Base-by-base conservation (phyloP, 2,888 invertebrate species). In the Xanthia togata region DNA sequence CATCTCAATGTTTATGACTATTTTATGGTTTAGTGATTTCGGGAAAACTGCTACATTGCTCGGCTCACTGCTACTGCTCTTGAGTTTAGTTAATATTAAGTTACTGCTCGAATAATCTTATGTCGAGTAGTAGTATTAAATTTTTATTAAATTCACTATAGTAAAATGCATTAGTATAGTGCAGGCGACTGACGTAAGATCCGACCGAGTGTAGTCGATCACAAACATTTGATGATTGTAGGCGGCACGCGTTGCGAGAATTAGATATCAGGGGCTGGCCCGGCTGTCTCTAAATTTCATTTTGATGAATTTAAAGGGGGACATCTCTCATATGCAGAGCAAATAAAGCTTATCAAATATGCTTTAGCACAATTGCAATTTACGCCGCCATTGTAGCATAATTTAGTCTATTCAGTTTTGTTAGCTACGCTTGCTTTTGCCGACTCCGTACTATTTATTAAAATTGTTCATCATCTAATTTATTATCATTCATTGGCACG, bases 221-320 rank as follows among this genome's bases (percentile, higher is more conserved):
- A 35, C 57, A 72, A 62, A 65, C 64, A 53, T 69, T 70, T 70
- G 59, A 35, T 47, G 69, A 55, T 65, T 69, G 55, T 50, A 55
- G 26, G 53, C 23, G 38, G 69, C 35, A 50, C 17, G 53, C 60
- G 50, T 31, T 53, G 20, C 11, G 50, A 72, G 47, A 72, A 65
- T 79, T 67, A 65, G 57, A 84, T 80, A 73, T 57, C 70, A 57
- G 53, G n/a, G n/a, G 41, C 26, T 50, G 23, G 53, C 53, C 41
- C 17, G 31, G 31, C 47, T 35, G 73, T 62, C 70, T 38, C 65
- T 23, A 73, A 81, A 79, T 73, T 69, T 44, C 31, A 55, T 73
- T 79, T 63, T 84, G 73, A 79, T 73, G 57, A 84, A 70, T 65
- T 79, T 65, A 1, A n/a, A 38, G 53, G 23, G 20, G n/a, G 35